phyloP scores from a whole-genome alignment of 2,797 vertebrate genomes.

The Mormyrus hasselquistii region DNA sequence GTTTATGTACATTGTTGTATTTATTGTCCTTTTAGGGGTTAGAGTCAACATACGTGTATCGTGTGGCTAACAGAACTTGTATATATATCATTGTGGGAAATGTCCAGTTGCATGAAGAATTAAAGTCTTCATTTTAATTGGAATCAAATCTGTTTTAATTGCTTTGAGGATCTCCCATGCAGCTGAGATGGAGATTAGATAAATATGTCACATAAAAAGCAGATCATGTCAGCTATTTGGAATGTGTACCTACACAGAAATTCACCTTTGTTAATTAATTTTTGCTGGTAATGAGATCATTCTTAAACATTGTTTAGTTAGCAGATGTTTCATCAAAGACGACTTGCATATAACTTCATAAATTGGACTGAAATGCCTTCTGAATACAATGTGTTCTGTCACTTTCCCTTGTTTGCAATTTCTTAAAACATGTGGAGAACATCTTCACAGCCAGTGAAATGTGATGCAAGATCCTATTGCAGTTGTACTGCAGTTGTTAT shows the following conservation, averaged over 20 bases:
- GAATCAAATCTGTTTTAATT: constrained; percentile 8
- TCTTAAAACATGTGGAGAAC: neutral
- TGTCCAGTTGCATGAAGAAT: constrained; percentile 49
- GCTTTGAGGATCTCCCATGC: too few species aligned
- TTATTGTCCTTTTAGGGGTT: constrained; percentile 47
- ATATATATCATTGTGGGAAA: constrained; percentile 43
- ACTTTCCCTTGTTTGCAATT: neutral
- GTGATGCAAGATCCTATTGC: neutral
- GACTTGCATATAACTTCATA: neutral
- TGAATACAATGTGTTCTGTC: neutral
- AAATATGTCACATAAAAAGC: neutral
- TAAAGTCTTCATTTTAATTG: constrained; percentile 42
- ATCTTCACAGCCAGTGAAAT: neutral
- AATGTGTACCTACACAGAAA: constrained; percentile 17
- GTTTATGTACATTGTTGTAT: constrained; percentile 36
- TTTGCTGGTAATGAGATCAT: neutral
- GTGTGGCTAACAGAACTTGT: constrained; percentile 29
- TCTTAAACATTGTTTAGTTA: neutral
- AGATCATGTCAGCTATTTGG: constrained; percentile 36
- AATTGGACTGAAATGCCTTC: neutral
- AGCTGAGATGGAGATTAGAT: neutral
- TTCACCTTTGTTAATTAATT: neutral
- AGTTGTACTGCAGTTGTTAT: neutral
- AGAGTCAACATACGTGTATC: constrained; percentile 28
- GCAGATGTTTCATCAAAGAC: neutral